phyloP scores from a whole-genome alignment of 2,113 vertebrate species.

The Origma solitaria region DNA sequence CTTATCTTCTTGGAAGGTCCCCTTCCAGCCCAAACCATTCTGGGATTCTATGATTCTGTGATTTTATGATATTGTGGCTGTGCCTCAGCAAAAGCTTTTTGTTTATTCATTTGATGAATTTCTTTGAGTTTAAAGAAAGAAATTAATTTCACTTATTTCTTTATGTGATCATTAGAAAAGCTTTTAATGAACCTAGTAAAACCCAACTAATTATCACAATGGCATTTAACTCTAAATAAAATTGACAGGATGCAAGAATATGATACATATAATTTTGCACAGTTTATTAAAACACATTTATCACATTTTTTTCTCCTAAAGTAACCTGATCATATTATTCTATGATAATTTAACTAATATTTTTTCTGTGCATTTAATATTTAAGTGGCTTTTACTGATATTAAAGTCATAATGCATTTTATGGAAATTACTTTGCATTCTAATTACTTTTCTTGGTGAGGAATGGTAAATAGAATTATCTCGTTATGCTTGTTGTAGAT shows the following conservation, averaged over 20 bases:
- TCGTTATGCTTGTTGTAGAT: not conserved
- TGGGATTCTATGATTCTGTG: not conserved
- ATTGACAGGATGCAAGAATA: slow-evolving; percentile 83
- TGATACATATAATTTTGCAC: slow-evolving; percentile 76
- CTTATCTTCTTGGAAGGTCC: not conserved
- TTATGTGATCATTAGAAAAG: slow-evolving; percentile 71
- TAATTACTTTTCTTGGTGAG: slow-evolving; percentile 67
- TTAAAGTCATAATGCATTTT: slow-evolving; percentile 76
- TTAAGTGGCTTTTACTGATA: slow-evolving; percentile 74
- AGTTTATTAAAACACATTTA: slow-evolving; percentile 85
- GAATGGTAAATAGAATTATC: not conserved
- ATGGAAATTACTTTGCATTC: slow-evolving; percentile 63
- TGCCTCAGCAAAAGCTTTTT: slow-evolving; percentile 34
- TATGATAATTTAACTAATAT: slow-evolving; percentile 79
- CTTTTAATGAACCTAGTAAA: slow-evolving; percentile 81
- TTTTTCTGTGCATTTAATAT: slow-evolving; percentile 75
- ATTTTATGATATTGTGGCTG: not conserved
- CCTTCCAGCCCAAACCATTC: not conserved
- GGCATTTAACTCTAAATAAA: slow-evolving; percentile 91
- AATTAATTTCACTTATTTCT: slow-evolving; percentile 75
- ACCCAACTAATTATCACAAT: slow-evolving; percentile 76
- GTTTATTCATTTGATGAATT: slow-evolving; percentile 61
- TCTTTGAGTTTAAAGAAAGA: slow-evolving; percentile 48
- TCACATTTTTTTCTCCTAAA: slow-evolving; percentile 62
- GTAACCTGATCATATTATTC: slow-evolving; percentile 76